A percentile compares a stretch with the other conserved stretches of the same genome.
These are phyloP conservation scores for Nixonia krombeini DNA, from an alignment of 1,140 invertebrate genomes.

Conservation along the genomic window DNA sequence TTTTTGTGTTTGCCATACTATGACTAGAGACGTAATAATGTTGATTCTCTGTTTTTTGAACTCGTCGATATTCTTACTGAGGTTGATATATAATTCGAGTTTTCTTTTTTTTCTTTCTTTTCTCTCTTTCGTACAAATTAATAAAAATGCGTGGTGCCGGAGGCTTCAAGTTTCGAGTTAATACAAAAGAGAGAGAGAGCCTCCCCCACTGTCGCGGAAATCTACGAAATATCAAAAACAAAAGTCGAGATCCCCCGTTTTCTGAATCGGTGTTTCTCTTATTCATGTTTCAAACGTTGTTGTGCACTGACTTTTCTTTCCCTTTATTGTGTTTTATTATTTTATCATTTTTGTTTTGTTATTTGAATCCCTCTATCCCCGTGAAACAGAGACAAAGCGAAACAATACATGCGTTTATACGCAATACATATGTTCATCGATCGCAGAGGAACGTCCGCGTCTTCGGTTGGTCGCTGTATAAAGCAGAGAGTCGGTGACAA, in stretches of 20 bases:
- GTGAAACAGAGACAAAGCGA: slow-evolving; percentile 1
- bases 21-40: slow-evolving; percentile 62
- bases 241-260: slow-evolving; percentile 2
- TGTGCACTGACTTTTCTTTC: neutral
- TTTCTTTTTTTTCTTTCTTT: slow-evolving; percentile 29
- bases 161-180: slow-evolving; percentile 42
- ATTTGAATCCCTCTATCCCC: neutral
- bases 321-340: too few relatives aligned
- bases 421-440: slow-evolving; percentile 7
- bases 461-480: slow-evolving; percentile 43
- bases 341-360: neutral
- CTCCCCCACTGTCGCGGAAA: slow-evolving; percentile 8
- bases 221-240: slow-evolving; percentile 6
- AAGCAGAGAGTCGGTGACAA: slow-evolving; percentile 47
- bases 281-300: slow-evolving; percentile 6
- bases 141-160: slow-evolving; percentile 48
- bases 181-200: slow-evolving; percentile 39
- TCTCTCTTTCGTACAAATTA: slow-evolving; percentile 53
- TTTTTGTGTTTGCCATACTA: slow-evolving; percentile 47
- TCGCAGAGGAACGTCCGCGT: slow-evolving; percentile 25
- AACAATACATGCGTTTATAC: neutral
- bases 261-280: slow-evolving; percentile 3
- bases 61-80: slow-evolving; percentile 20
- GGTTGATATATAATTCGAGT: slow-evolving; percentile 12
- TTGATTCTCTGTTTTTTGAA: slow-evolving; percentile 47